Conservation (phyloP, 2,888 invertebrate species). For the Cryptosula pallasiana region DNA sequence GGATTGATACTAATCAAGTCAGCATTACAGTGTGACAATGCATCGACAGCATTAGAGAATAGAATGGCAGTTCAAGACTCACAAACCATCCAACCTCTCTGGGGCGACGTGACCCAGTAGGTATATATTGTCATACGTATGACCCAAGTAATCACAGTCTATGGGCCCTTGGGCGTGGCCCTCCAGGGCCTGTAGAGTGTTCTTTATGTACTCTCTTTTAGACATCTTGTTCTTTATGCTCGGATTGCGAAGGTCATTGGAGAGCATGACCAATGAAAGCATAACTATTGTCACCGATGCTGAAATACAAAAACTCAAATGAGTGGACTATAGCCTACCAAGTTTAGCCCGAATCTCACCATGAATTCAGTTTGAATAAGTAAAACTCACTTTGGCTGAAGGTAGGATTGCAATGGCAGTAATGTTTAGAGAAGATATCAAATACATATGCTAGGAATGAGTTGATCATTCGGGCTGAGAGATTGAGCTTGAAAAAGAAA, state of each 20-base stretch:
- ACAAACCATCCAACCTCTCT: slow-evolving; percentile 10
- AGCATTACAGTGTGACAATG: too few relatives aligned
- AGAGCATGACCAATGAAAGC: slow-evolving; percentile 57
- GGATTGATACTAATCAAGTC: too few relatives aligned
- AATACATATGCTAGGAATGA: slow-evolving; percentile 53
- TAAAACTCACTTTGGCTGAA: neutral
- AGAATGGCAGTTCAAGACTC: too few relatives aligned
- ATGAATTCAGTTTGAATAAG: too few relatives aligned
- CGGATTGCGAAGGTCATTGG: slow-evolving; percentile 56
- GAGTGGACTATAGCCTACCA: too few relatives aligned
- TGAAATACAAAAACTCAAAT: slow-evolving; percentile 37
- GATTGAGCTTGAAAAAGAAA: slow-evolving; percentile 54
- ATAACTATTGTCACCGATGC: slow-evolving; percentile 56
- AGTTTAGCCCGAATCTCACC: too few relatives aligned
- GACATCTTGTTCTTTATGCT: slow-evolving; percentile 59
- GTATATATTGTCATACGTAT: slow-evolving; percentile 57
- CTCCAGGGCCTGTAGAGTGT: slow-evolving; percentile 54
- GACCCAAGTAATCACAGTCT: slow-evolving; percentile 55
- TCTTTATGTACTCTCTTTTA: slow-evolving; percentile 57
- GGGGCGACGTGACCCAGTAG: slow-evolving; percentile 55
- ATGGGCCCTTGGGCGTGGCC: slow-evolving; percentile 31
- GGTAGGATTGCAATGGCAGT: slow-evolving; percentile 54
- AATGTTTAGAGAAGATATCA: slow-evolving; percentile 54
- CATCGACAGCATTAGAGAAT: too few relatives aligned
- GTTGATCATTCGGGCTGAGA: slow-evolving; percentile 52